Percentiles rank a stretch among this genome's conserved stretches.
These are phyloP conservation scores for Momotus momota DNA, from an alignment of 2,797 vertebrate species.

Conservation along the genomic window DNA sequence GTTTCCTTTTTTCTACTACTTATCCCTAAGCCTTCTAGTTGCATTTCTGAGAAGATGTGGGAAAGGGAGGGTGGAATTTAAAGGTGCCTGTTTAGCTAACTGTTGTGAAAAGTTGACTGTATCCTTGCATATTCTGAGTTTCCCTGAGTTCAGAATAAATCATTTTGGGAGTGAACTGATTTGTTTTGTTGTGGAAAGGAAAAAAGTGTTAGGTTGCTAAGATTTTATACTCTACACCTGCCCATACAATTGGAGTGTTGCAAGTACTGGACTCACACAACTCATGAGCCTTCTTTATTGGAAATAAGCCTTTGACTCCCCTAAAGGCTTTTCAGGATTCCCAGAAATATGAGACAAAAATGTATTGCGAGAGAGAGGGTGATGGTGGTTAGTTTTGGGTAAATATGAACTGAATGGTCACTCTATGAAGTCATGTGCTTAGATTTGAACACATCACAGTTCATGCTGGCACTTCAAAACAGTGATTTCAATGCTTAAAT, in stretches of 20 bases:
- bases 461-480: not conserved
- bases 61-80: not conserved
- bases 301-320: not conserved
- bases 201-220: not conserved
- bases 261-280: not conserved
- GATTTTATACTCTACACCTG: not conserved
- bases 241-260: not conserved
- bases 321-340: constrained; percentile 11
- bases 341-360: not conserved
- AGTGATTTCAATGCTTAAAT: not conserved
- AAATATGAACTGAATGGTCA: not conserved
- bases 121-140: not conserved
- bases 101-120: not conserved
- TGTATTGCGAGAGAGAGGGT: not conserved
- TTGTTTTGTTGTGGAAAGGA: not conserved
- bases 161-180: not conserved
- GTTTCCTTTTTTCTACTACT: not conserved
- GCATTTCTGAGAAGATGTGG: not conserved
- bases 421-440: not conserved
- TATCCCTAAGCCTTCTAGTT: not conserved
- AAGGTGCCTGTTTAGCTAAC: not conserved
- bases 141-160: not conserved
- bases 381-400: not conserved
- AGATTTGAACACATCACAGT: not conserved
- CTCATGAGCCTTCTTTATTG: not conserved